phyloP scores from a whole-genome alignment of 2,113 vertebrate species.

The Fukomys damarensis region DNA sequence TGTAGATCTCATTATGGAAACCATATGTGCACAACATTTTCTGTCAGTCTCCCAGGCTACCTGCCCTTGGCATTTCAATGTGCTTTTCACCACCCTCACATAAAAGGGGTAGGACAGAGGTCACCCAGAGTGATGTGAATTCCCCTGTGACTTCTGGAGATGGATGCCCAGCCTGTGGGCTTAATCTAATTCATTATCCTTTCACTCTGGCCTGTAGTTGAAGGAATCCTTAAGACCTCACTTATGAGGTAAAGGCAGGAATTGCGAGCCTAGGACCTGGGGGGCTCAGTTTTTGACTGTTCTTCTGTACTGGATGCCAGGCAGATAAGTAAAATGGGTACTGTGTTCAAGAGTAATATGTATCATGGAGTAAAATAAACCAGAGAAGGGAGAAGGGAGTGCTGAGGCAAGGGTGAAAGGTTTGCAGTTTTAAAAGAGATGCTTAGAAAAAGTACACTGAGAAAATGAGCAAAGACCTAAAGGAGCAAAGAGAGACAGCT shows the following conservation, averaged over 20 bases:
- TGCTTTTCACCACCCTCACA: conserved; percentile 75
- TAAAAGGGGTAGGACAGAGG: conserved; percentile 71
- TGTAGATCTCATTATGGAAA: conserved; percentile 63
- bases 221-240: background rate
- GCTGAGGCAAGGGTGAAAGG: background rate
- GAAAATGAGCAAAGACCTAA: background rate
- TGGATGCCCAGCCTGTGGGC: conserved; percentile 22
- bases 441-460: background rate
- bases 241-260: background rate
- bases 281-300: background rate
- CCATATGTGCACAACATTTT: conserved; percentile 65
- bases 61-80: conserved; percentile 66
- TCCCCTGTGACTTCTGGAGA: conserved; percentile 38
- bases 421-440: background rate
- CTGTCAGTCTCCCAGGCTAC: conserved; percentile 69
- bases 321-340: background rate
- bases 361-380: background rate
- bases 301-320: background rate
- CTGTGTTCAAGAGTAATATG: background rate
- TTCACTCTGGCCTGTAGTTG: conserved; percentile 10
- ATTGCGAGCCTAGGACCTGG: background rate
- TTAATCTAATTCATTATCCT: conserved; percentile 60
- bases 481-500: background rate
- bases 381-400: background rate
- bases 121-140: conserved; percentile 64